Evolutionary conservation across 2,797 vertebrate genomes (phyloP).

Genomic region (Lerista edwardsae): DNA sequence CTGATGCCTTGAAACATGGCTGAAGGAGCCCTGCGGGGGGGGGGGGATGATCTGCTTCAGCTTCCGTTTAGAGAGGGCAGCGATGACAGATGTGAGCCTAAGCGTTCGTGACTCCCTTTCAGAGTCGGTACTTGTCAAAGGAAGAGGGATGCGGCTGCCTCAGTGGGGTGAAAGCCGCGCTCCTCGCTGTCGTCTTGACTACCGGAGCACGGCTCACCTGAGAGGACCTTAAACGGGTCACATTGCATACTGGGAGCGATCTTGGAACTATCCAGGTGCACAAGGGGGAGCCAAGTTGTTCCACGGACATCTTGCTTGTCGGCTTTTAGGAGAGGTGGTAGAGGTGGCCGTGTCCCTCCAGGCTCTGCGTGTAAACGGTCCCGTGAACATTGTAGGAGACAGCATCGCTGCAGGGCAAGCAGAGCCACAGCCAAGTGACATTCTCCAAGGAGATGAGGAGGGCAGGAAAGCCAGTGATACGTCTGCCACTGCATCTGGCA

Average conservation of each 20-base stretch:
- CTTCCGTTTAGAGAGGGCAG: background rate
- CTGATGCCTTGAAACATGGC: background rate
- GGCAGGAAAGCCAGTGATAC: background rate
- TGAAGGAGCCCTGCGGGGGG: background rate
- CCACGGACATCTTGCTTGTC: background rate
- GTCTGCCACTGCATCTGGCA: slow-evolving; percentile 1
- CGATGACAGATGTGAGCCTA: background rate
- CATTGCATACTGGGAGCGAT: background rate
- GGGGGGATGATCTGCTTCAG: slow-evolving; percentile 7
- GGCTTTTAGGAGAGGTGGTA: background rate
- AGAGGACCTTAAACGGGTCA: background rate
- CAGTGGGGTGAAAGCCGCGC: background rate
- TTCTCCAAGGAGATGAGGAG: slow-evolving; percentile 1
- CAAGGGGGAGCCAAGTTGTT: background rate
- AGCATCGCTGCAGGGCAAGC: background rate
- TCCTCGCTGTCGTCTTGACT: background rate
- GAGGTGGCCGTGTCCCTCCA: slow-evolving; percentile 19
- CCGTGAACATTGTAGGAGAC: background rate
- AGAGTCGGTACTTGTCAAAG: background rate
- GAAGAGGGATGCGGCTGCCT: background rate
- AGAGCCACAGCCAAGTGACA: background rate
- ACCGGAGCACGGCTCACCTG: background rate
- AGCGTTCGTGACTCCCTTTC: background rate
- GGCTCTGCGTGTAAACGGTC: background rate
- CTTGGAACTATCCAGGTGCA: background rate